Percentiles rank a stretch among this genome's conserved stretches.
Conservation (phyloP, 1,140 invertebrate genomes). For the Conus ventricosus region DNA sequence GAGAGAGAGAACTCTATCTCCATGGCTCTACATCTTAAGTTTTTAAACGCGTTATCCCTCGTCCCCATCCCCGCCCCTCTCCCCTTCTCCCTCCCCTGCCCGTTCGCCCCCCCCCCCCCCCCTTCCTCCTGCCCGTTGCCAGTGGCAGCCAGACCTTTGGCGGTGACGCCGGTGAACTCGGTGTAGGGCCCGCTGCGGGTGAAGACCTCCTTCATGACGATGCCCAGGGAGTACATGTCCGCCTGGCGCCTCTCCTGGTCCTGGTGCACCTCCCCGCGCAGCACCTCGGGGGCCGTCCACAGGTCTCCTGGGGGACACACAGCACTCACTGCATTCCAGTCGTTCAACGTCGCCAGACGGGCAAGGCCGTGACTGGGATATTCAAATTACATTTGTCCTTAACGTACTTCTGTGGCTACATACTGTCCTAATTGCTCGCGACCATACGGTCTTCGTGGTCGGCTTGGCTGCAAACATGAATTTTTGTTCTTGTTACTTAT, state of each 20-base stretch:
- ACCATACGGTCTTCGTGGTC: too few relatives aligned
- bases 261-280: constrained; percentile 50
- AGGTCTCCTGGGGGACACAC: constrained; percentile 54
- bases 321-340: not conserved
- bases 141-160: constrained; percentile 39
- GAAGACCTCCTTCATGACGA: constrained; percentile 69
- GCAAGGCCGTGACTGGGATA: not conserved
- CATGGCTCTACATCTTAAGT: too few relatives aligned
- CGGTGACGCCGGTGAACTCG: constrained; percentile 56
- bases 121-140: too few relatives aligned
- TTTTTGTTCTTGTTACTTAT: too few relatives aligned
- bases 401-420: too few relatives aligned
- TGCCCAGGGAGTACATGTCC: constrained; percentile 66
- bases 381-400: not conserved
- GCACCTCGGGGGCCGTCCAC: constrained; percentile 67
- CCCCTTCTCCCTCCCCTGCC: too few relatives aligned
- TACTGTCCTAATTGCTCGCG: too few relatives aligned
- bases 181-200: constrained; percentile 62
- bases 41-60: too few relatives aligned
- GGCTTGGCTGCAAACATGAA: too few relatives aligned
- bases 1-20: too few relatives aligned
- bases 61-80: too few relatives aligned
- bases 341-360: not conserved
- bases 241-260: constrained; percentile 59
- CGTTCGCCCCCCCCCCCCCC: too few relatives aligned